Conservation (phyloP, 2,113 vertebrate genomes). For the Xiphophorus maculatus region DNA sequence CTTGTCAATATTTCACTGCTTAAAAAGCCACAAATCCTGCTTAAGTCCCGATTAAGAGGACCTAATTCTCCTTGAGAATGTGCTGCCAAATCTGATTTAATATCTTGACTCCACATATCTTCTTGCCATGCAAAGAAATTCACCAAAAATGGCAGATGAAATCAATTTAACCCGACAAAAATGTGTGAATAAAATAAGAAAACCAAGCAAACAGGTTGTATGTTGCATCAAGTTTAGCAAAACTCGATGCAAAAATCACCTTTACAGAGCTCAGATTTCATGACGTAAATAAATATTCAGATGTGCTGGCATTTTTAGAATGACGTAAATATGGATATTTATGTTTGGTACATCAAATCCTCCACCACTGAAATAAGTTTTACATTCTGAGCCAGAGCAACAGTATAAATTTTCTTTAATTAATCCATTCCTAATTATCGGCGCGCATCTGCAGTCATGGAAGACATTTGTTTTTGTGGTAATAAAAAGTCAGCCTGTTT, state of each 20-base stretch:
- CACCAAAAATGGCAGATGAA: not conserved
- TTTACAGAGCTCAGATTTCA: not conserved
- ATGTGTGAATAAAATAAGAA: not conserved
- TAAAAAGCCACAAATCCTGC: not conserved
- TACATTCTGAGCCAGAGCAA: conserved; percentile 4
- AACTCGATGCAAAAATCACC: not conserved
- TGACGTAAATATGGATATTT: not conserved
- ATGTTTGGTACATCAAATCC: conserved; percentile 10
- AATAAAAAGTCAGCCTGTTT: conserved; percentile 76
- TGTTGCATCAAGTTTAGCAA: not conserved
- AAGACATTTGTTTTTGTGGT: conserved; percentile 71
- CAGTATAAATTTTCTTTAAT: conserved; percentile 44
- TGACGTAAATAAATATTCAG: not conserved
- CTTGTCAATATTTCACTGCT: not conserved
- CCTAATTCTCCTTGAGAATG: not conserved
- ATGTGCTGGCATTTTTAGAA: not conserved
- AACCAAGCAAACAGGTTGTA: not conserved
- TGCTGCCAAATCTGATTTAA: not conserved
- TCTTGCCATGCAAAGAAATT: no score
- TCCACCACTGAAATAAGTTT: conserved; percentile 1
- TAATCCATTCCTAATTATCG: conserved; percentile 52
- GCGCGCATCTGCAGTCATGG: conserved; percentile 34
- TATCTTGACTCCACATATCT: no score
- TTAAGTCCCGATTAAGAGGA: not conserved
- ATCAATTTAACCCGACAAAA: not conserved